phyloP scores from a whole-genome alignment of 2,888 invertebrate genomes.

The Cataglyphis albicans region DNA sequence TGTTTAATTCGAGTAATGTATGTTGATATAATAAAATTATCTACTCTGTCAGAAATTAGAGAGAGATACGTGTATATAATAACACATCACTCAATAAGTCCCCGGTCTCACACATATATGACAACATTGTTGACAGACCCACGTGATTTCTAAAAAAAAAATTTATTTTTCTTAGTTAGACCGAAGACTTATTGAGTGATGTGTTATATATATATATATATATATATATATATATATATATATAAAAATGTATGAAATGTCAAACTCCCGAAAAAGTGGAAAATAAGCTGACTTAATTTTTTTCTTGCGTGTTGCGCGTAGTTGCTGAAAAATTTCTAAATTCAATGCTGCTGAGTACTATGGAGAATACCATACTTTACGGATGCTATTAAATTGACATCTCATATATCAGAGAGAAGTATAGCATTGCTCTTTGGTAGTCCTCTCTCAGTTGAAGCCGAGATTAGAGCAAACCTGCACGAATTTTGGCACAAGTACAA shows the following conservation, averaged over 20 bases:
- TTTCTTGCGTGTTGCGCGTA: background rate
- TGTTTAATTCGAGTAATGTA: conserved; percentile 4
- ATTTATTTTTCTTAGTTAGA: too few relatives aligned
- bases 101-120: too few relatives aligned
- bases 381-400: conserved; percentile 80
- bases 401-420: conserved; percentile 78
- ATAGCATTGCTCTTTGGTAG: conserved; percentile 60
- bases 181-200: too few relatives aligned
- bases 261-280: background rate
- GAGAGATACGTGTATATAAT: background rate
- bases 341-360: conserved; percentile 58
- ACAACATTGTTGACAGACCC: too few relatives aligned
- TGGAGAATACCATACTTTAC: conserved; percentile 69
- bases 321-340: conserved; percentile 58
- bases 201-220: background rate
- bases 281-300: background rate
- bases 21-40: background rate
- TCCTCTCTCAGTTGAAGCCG: conserved; percentile 35
- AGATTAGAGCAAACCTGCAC: conserved; percentile 68
- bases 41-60: background rate
- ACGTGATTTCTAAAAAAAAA: too few relatives aligned
- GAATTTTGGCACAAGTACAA: conserved; percentile 71
- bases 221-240: too few relatives aligned
- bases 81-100: too few relatives aligned
- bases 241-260: background rate